phyloP scores from a whole-genome alignment of 2,797 vertebrate genomes.

The Sebastes minor region DNA sequence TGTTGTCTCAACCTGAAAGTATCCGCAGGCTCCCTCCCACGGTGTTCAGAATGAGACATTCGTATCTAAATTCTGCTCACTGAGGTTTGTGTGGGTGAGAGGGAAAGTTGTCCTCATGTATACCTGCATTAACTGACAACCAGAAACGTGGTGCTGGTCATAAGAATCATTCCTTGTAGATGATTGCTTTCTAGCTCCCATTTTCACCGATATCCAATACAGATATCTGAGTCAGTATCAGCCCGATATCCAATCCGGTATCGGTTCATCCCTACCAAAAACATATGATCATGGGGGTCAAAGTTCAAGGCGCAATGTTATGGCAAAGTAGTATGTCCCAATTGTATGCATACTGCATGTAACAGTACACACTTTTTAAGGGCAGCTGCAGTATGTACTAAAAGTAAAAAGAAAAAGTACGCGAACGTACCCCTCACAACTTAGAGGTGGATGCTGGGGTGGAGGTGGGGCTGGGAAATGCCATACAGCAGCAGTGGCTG shows the following conservation, averaged over 20 bases:
- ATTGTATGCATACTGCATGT: no score
- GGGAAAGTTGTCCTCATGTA: constrained; percentile 9
- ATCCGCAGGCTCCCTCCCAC: constrained; percentile 32
- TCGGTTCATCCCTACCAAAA: no score
- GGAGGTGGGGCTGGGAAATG: background rate
- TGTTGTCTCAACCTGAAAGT: constrained; percentile 43
- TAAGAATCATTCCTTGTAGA: background rate
- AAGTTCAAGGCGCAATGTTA: no score
- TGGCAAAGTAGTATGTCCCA: no score
- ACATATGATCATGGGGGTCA: no score
- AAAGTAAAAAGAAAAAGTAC: no score
- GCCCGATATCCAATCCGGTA: no score
- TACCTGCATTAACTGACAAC: constrained; percentile 13
- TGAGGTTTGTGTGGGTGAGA: background rate
- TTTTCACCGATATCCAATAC: no score
- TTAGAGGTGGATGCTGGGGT: background rate
- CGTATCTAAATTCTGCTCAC: constrained; percentile 27
- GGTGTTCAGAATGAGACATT: constrained; percentile 27
- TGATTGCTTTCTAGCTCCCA: background rate
- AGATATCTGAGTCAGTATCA: no score
- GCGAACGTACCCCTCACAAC: background rate
- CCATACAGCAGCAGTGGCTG: rapidly evolving
- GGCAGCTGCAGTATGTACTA: no score
- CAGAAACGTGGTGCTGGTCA: background rate
- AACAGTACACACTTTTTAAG: no score